phyloP scores from a whole-genome alignment of 2,888 invertebrate genomes.

The Xylocampa areola region DNA sequence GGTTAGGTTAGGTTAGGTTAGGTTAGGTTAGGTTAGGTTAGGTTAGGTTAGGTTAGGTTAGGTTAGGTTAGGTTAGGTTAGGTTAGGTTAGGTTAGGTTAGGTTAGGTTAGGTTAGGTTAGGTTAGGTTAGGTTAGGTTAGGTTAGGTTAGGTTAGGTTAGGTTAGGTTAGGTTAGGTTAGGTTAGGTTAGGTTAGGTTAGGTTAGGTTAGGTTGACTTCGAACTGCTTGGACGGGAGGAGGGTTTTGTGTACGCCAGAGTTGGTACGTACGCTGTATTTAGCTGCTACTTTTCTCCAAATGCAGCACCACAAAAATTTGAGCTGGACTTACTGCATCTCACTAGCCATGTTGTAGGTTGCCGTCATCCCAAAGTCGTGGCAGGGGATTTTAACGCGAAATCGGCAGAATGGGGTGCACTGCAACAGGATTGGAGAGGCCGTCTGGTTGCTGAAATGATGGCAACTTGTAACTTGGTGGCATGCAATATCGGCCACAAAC shows the following conservation, averaged over 20 bases:
- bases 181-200: slow-evolving; percentile 33
- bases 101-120: slow-evolving; percentile 44
- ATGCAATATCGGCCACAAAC: too few species aligned
- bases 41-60: slow-evolving; percentile 39
- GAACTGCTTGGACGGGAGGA: slow-evolving; percentile 23
- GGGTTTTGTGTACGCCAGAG: slow-evolving; percentile 23
- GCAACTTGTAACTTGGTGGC: too few species aligned
- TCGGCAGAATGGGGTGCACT: too few species aligned
- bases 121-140: slow-evolving; percentile 34
- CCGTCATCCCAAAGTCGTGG: too few species aligned
- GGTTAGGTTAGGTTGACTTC: slow-evolving; percentile 38
- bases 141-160: slow-evolving; percentile 33
- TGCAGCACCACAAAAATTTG: too few species aligned
- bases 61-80: slow-evolving; percentile 32
- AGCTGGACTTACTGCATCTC: too few species aligned
- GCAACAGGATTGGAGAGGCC: too few species aligned
- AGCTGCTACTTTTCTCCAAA: too few species aligned
- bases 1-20: slow-evolving; percentile 34
- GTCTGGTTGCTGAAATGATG: too few species aligned
- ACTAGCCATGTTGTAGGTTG: too few species aligned
- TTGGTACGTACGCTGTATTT: slow-evolving; percentile 25
- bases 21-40: slow-evolving; percentile 50
- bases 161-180: slow-evolving; percentile 35
- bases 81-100: slow-evolving; percentile 38
- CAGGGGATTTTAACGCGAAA: too few species aligned